These are phyloP conservation scores for Ophion ellenae DNA, from an alignment of 2,888 invertebrate species.

Conservation along the genomic window DNA sequence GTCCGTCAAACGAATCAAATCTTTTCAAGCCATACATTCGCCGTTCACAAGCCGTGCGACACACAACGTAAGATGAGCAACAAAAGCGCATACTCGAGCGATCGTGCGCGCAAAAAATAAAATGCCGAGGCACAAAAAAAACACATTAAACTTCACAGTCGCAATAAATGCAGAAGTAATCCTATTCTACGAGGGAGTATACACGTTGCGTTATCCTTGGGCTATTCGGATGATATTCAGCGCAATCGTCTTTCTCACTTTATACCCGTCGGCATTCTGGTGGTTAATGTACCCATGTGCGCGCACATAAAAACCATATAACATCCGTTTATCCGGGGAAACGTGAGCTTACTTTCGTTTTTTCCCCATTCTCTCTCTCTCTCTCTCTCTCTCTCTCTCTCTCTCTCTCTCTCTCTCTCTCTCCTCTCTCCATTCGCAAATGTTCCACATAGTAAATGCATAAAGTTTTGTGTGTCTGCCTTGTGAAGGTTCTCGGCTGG, in stretches of 20 bases:
- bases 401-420: not conserved
- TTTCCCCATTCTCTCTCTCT: not conserved
- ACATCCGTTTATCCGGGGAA: slow-evolving; percentile 4
- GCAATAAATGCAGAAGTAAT: not conserved
- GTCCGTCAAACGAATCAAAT: no score
- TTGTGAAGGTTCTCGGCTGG: slow-evolving; percentile 37
- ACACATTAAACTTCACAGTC: not conserved
- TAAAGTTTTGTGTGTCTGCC: slow-evolving; percentile 44
- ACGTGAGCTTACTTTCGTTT: slow-evolving; percentile 7
- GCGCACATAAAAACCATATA: slow-evolving; percentile 17
- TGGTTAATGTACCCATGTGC: slow-evolving; percentile 15
- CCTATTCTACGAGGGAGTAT: not conserved
- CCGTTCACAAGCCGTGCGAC: no score
- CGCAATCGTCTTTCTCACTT: not conserved
- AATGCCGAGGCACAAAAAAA: no score
- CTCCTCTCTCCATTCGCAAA: slow-evolving; percentile 30
- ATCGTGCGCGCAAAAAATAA: no score
- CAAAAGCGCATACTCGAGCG: no score
- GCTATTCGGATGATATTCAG: not conserved
- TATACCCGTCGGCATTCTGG: not conserved
- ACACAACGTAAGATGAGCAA: no score
- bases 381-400: not conserved
- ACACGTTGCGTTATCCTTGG: not conserved
- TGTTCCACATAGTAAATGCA: slow-evolving; percentile 40
- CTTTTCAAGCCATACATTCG: no score